These are phyloP conservation scores for Clostera curtula DNA, from an alignment of 2,888 invertebrate genomes.

Conservation along the genomic window DNA sequence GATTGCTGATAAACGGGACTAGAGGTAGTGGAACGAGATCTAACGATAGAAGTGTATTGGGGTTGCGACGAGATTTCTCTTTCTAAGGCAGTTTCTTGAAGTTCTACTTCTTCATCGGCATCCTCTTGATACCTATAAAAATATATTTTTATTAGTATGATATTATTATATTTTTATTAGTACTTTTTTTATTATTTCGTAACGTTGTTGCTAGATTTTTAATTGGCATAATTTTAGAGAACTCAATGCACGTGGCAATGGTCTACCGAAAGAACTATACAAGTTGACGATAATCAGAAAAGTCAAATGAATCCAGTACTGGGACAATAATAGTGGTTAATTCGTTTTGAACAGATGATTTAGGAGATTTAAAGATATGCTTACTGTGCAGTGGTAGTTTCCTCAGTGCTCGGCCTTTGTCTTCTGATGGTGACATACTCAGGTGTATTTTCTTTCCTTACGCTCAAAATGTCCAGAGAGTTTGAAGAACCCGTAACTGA, in stretches of 20 bases:
- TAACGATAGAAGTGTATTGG: slow-evolving; percentile 55
- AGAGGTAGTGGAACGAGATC: slow-evolving; percentile 48
- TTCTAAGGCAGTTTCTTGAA: slow-evolving; percentile 52
- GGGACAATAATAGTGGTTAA: too few species aligned
- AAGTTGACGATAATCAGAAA: too few species aligned
- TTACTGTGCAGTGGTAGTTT: slow-evolving; percentile 67
- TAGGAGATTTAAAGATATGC: slow-evolving; percentile 16
- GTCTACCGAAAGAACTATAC: too few species aligned
- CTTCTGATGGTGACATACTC: slow-evolving; percentile 81
- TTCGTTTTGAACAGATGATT: too few species aligned
- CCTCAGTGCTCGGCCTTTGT: slow-evolving; percentile 68
- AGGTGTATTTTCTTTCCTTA: slow-evolving; percentile 58
- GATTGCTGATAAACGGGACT: slow-evolving; percentile 30
- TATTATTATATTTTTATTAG: background rate
- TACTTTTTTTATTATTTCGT: too few species aligned
- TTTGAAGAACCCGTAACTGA: slow-evolving; percentile 42
- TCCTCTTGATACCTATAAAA: slow-evolving; percentile 44
- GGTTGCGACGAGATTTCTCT: slow-evolving; percentile 61
- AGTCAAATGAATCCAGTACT: too few species aligned
- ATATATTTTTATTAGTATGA: background rate
- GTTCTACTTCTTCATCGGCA: slow-evolving; percentile 41
- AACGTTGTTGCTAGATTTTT: too few species aligned
- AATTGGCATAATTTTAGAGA: too few species aligned
- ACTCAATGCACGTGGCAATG: too few species aligned
- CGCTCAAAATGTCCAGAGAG: slow-evolving; percentile 38